Evolutionary conservation across 2,888 invertebrate genomes (phyloP), one percentile per base, ranked within the genome.

Genomic region (Rotaria magnacalcarata): DNA sequence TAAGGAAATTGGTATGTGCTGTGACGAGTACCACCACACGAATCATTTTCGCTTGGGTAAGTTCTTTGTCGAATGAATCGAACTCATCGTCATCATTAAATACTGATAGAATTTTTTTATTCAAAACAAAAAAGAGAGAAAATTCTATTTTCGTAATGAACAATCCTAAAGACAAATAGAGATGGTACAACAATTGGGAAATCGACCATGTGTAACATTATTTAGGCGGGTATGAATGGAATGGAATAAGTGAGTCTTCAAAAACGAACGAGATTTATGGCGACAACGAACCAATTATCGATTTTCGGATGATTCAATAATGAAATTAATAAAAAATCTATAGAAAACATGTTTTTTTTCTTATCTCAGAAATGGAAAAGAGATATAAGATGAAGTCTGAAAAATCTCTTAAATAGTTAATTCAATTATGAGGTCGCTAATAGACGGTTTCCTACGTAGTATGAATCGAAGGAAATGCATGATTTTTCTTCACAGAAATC

Each of bases 191-290:
- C 58, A 60, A 60, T 27, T 27, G 58, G n/a, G 27, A 60, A 60
- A 60, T 27, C 14, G n/a, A 60, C 27, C 58, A 60, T 60, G 27
- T 60, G 27, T 60, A 27, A 60, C n/a, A 2, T 24, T 60, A 60
- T 60, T 60, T 60, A 27, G 24, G 58, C 58, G 58, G 27, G 58
- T n/a, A 60, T 60, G n/a, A 60, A 60, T 60, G 27, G n/a, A 60
- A 60, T 60, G 27, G 58, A 60, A 60, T 11, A n/a, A 60, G 24
- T 24, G 1, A 60, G 58, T 60, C 58, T 60, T 27, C n/a, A 27
- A 34, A 19, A 67, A 67, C 67, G 67, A 67, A 67, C 67, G 34
- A 67, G 67, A 67, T 67, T 67, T 67, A 67, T 67, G 67, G 34
- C 67, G 67, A 14, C 34, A 19, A 16, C 34, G 67, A 19, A 34